phyloP scores from a whole-genome alignment of 2,888 invertebrate genomes.

The Yponomeuta cagnagella region DNA sequence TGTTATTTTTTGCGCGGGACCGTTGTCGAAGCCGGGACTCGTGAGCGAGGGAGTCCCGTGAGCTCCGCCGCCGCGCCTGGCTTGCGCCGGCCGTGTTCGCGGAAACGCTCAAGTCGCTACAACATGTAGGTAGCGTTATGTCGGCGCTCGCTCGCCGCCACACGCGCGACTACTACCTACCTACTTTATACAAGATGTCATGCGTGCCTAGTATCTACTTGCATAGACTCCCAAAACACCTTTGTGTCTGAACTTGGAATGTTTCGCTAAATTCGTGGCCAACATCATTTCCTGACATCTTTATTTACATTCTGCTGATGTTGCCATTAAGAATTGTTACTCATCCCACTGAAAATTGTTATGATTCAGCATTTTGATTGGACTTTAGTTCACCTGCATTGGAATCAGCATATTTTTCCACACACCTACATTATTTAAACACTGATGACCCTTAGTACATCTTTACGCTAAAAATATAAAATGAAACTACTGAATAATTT shows the following conservation, averaged over 20 bases:
- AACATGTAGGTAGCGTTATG: slow-evolving; percentile 9
- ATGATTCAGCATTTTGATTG: not conserved
- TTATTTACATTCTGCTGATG: not conserved
- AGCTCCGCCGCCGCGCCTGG: slow-evolving; percentile 32
- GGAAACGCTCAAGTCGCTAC: slow-evolving; percentile 44
- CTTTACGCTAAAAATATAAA: not conserved
- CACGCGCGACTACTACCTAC: slow-evolving; percentile 8
- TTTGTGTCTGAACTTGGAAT: not conserved
- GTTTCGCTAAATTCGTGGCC: not conserved
- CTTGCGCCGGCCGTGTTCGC: slow-evolving; percentile 46
- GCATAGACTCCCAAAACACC: not conserved
- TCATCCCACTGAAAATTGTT: not conserved
- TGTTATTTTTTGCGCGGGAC: slow-evolving; percentile 70
- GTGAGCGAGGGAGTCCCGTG: slow-evolving; percentile 36
- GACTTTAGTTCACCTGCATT: not conserved
- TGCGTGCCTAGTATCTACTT: slow-evolving; percentile 1
- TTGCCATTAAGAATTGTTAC: not conserved
- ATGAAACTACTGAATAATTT: not conserved
- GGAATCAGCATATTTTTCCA: not conserved
- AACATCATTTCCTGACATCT: not conserved
- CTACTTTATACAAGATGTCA: not conserved
- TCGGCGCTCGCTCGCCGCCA: slow-evolving; percentile 32
- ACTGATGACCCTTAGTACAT: not conserved
- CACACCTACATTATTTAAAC: not conserved
- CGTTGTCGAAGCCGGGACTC: slow-evolving; percentile 54